Conservation (phyloP, 2,797 vertebrate species). For the Muscicapa striata region DNA sequence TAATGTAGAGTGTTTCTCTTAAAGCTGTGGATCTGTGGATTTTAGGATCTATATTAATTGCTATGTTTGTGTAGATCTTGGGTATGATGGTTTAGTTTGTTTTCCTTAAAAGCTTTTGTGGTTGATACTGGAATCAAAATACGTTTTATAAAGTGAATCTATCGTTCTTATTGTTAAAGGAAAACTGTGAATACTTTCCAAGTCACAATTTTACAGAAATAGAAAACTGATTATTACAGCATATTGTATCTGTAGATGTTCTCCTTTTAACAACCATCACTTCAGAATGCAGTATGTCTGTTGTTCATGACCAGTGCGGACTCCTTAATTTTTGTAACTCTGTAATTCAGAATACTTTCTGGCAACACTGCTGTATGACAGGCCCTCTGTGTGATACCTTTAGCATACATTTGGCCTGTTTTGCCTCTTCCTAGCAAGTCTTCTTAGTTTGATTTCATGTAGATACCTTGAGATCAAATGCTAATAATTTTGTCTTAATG, state of each 20-base stretch:
- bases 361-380: rapidly evolving
- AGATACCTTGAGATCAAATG: neutral
- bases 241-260: neutral
- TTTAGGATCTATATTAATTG: neutral
- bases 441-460: neutral
- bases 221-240: neutral
- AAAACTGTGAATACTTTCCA: neutral
- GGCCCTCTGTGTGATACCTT: neutral
- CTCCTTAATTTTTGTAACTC: neutral
- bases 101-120: neutral
- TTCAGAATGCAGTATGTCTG: neutral
- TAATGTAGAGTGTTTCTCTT: neutral
- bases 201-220: neutral
- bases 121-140: neutral
- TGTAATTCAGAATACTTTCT: neutral
- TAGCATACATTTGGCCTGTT: neutral
- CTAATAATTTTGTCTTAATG: neutral
- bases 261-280: neutral
- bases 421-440: neutral
- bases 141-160: neutral
- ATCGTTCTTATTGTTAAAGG: neutral
- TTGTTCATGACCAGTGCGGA: neutral
- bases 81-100: neutral
- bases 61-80: neutral
- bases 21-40: neutral